These are phyloP conservation scores for Psammodynastes pulverulentus DNA, from an alignment of 2,113 vertebrate species.

Conservation along the genomic window DNA sequence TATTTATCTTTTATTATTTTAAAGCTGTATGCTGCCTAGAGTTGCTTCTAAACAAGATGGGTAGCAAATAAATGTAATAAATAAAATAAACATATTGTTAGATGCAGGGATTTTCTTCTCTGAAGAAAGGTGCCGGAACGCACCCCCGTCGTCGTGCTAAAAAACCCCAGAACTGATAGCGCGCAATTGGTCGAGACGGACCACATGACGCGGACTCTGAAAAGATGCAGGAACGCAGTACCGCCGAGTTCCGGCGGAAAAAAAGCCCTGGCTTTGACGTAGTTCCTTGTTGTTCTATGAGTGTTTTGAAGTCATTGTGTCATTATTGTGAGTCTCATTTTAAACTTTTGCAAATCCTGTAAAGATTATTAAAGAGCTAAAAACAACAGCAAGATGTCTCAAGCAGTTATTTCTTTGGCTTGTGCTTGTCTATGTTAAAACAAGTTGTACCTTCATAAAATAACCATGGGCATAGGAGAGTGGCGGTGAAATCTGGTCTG, in stretches of 20 bases:
- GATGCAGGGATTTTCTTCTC: no score
- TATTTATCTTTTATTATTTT: neutral
- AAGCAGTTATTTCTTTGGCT: neutral
- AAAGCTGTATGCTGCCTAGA: neutral
- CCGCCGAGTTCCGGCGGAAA: no score
- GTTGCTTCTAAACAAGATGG: neutral
- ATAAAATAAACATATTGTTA: neutral
- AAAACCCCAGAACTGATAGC: no score
- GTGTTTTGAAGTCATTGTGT: neutral
- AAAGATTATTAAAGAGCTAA: neutral
- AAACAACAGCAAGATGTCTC: neutral
- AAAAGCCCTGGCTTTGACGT: no score
- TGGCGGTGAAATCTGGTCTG: neutral
- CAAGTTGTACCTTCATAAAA: neutral
- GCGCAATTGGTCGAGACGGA: no score
- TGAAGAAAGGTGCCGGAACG: no score
- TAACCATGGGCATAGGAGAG: neutral
- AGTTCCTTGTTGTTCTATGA: neutral
- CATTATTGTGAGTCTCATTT: neutral
- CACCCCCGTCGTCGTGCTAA: no score
- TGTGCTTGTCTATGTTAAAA: neutral
- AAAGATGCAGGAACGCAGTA: no score
- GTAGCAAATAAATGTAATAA: no score
- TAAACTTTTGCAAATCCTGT: neutral
- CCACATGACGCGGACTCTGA: no score